Base-by-base conservation (phyloP, 2,113 vertebrate genomes). In the Caranx ignobilis region DNA sequence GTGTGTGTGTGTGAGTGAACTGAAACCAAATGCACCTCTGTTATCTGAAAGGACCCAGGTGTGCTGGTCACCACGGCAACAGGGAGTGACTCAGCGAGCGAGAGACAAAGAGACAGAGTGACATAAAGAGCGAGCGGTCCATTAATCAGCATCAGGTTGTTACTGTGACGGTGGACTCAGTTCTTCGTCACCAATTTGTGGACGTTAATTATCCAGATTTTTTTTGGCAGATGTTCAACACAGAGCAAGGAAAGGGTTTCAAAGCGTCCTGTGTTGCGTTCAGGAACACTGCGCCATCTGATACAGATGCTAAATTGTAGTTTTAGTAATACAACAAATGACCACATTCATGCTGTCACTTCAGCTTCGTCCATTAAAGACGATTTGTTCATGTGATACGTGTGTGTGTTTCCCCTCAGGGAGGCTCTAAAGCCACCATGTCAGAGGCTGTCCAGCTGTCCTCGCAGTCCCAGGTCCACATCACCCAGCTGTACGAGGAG, bases 401-500 rank as follows among this genome's bases (percentile, higher is more conserved):
- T 72, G 12, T 41, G 11, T 6, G 19, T 13, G 9, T 82, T 65
- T 71, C 12, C 16, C 21, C 1, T 31, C 83, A 94, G 93, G 91
- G 93, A 57, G 85, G 82, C 57, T 43, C 87, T 48, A 93, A 90
- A 82, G 78, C 75, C 55, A 11, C 57, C 80, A 93, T 93, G 91
- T 83, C 90, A 47, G 91, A 93, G 41, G 31, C 70, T 15, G 74
- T 90, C 71, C 87, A 86, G 85, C 78, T 87, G 0, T 83, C 87
- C 4, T 79, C 85, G 0, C 87, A 88, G 83, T 85, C 93, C 72
- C 97, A 97, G 87, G 95, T 97, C 84, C 97, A 98, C 81, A 95
- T 97, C 83, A 96, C 97, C 70, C 97, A 97, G 91, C 94, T 97
- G 78, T 97, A 96, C 31, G 98, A 99, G 94, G 98, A 99, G 71